phyloP scores from a whole-genome alignment of 1,140 invertebrate species.

The Brachionus calyciflorus region DNA sequence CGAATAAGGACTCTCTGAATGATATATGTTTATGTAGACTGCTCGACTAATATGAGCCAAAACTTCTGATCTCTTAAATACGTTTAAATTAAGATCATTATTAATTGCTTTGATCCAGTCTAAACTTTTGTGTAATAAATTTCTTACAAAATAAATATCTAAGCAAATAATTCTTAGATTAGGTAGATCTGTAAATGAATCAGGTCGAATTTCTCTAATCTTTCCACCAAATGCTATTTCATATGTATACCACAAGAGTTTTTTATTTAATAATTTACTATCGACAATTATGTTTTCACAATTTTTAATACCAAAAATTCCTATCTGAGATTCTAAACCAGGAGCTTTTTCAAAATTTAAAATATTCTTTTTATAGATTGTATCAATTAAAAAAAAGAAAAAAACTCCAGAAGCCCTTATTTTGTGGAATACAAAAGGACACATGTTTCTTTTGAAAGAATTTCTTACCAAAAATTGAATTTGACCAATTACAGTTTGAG shows the following conservation, averaged over 20 bases:
- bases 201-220: background rate
- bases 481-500: too few species aligned
- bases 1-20: background rate
- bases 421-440: too few species aligned
- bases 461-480: too few species aligned
- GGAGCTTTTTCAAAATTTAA: background rate
- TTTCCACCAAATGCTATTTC: background rate
- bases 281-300: background rate
- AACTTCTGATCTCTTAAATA: background rate
- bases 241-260: background rate
- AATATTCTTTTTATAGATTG: constrained; percentile 9
- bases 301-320: background rate
- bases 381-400: too few species aligned
- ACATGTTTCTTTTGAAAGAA: too few species aligned
- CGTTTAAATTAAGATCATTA: background rate
- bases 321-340: background rate
- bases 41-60: background rate
- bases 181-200: background rate
- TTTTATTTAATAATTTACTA: background rate
- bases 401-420: too few species aligned
- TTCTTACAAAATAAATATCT: constrained; percentile 13
- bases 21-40: background rate
- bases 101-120: constrained; percentile 1
- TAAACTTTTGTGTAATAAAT: background rate
- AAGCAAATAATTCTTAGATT: background rate